These are phyloP conservation scores for Nysson spinosus DNA, from an alignment of 2,888 invertebrate species.

Conservation along the genomic window DNA sequence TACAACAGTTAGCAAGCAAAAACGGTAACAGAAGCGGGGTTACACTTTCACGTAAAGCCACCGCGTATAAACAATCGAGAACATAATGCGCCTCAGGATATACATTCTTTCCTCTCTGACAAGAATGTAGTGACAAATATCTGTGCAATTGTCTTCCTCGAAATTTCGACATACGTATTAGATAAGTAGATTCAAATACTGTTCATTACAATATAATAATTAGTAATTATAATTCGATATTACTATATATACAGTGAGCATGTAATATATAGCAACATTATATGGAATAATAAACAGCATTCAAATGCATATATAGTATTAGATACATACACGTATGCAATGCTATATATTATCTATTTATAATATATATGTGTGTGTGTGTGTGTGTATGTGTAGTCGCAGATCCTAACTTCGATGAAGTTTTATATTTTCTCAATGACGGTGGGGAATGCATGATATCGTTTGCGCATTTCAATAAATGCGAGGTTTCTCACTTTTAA, in stretches of 20 bases:
- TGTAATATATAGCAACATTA: too few relatives aligned
- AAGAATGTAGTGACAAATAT: neutral
- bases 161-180: neutral
- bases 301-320: too few relatives aligned
- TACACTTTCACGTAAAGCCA: slow-evolving; percentile 23
- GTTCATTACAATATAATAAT: too few relatives aligned
- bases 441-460: slow-evolving; percentile 17
- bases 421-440: neutral
- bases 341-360: too few relatives aligned
- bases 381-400: too few relatives aligned
- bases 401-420: neutral
- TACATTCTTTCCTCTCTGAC: neutral
- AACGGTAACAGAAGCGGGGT: slow-evolving; percentile 56
- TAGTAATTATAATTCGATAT: too few relatives aligned
- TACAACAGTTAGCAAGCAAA: slow-evolving; percentile 76
- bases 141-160: slow-evolving; percentile 1
- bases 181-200: too few relatives aligned
- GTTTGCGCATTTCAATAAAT: slow-evolving; percentile 9
- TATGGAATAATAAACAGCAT: too few relatives aligned
- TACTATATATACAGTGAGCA: too few relatives aligned
- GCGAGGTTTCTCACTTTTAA: neutral
- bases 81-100: slow-evolving; percentile 29
- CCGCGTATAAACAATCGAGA: slow-evolving; percentile 41
- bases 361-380: too few relatives aligned
- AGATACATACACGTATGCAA: too few relatives aligned